These are phyloP conservation scores for Nasonia oneida DNA, from an alignment of 2,888 invertebrate species.

Conservation along the genomic window DNA sequence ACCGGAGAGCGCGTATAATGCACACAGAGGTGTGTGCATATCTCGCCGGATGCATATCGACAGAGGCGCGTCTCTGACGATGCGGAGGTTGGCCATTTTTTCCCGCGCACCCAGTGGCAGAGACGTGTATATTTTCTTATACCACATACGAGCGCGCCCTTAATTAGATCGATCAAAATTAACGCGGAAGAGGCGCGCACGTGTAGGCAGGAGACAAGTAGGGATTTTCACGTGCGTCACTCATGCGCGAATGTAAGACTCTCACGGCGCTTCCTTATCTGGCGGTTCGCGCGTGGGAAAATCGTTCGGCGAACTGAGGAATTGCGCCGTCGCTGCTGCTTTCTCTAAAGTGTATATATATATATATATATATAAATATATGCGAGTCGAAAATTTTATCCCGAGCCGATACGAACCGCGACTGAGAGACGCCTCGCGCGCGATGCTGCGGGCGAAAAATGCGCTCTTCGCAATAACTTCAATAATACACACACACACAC, in stretches of 20 bases:
- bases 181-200: neutral
- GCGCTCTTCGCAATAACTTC: neutral
- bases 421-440: neutral
- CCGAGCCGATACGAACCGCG: neutral
- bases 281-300: slow-evolving; percentile 42
- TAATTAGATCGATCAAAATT: neutral
- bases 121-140: neutral
- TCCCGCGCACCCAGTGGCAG: neutral
- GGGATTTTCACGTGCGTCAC: neutral
- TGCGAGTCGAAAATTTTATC: no score
- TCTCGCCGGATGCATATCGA: slow-evolving; percentile 13
- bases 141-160: neutral
- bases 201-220: neutral
- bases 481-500: neutral
- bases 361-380: neutral
- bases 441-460: neutral
- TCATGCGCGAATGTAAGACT: neutral
- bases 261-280: slow-evolving; percentile 36
- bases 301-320: slow-evolving; percentile 17
- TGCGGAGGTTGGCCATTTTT: neutral
- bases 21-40: slow-evolving; percentile 15
- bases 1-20: slow-evolving; percentile 9
- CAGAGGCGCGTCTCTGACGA: neutral
- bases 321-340: neutral
- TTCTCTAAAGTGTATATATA: neutral